These are phyloP conservation scores for Kryptolebias ocellatus DNA, from an alignment of 2,797 vertebrate species.

Conservation along the genomic window DNA sequence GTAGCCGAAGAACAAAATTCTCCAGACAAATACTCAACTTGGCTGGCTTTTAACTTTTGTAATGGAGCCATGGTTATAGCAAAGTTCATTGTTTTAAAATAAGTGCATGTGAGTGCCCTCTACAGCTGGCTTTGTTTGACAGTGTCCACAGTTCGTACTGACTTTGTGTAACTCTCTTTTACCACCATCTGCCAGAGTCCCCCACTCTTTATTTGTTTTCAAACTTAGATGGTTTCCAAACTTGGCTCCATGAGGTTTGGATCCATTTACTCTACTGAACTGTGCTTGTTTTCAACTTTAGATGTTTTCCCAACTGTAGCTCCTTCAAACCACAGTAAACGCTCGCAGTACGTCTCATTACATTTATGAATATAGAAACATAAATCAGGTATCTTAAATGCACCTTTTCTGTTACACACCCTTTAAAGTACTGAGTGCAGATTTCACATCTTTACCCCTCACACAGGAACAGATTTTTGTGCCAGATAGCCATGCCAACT, in stretches of 20 bases:
- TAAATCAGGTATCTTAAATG: too few species aligned
- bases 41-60: neutral
- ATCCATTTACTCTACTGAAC: neutral
- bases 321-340: neutral
- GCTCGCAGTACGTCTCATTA: too few species aligned
- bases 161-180: neutral
- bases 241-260: neutral
- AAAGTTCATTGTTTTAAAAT: neutral
- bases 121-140: slow-evolving; percentile 13
- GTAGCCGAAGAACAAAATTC: too few species aligned
- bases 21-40: neutral
- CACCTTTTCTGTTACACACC: too few species aligned
- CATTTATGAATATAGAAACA: too few species aligned
- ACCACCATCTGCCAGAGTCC: neutral
- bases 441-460: too few species aligned
- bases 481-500: too few species aligned
- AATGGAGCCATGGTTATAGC: neutral
- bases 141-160: neutral
- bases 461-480: too few species aligned
- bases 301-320: neutral
- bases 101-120: neutral
- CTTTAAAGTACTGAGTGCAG: too few species aligned
- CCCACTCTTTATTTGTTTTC: slow-evolving; percentile 1
- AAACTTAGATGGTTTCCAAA: slow-evolving; percentile 2
- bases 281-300: neutral